A percentile compares a stretch with the other conserved stretches of the same genome.
These are phyloP conservation scores for Phyto melanocephala DNA, from an alignment of 2,888 invertebrate species.

Conservation along the genomic window DNA sequence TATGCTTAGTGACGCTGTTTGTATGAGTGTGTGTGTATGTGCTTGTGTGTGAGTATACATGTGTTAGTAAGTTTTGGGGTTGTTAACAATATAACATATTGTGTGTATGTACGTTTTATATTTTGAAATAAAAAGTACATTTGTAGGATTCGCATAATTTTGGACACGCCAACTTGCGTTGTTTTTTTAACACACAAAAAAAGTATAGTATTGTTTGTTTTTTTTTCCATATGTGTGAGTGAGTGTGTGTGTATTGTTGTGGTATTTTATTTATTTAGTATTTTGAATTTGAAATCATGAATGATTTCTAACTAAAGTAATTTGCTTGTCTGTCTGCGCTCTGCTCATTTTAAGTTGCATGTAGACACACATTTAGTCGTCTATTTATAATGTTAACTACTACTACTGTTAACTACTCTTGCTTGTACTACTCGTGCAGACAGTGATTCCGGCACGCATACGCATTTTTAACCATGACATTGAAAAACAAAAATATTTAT, in stretches of 20 bases:
- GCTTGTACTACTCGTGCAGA: conserved; percentile 18
- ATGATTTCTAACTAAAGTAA: conserved; percentile 46
- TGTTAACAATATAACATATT: conserved; percentile 24
- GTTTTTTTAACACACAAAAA: conserved; percentile 29
- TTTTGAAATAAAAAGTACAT: conserved; percentile 12
- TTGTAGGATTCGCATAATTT: conserved; percentile 63
- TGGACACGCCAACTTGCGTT: conserved; percentile 65
- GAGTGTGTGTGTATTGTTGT: neutral
- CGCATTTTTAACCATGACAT: conserved; percentile 65
- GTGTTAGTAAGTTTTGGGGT: conserved; percentile 36
- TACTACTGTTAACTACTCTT: conserved; percentile 32
- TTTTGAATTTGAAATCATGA: conserved; percentile 64
- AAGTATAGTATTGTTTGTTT: conserved; percentile 43
- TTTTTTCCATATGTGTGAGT: neutral
- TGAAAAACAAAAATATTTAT: conserved; percentile 40
- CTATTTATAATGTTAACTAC: neutral
- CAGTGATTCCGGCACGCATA: conserved; percentile 62
- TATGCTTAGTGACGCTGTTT: conserved; percentile 25
- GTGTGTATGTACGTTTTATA: no score
- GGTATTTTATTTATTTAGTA: conserved; percentile 20
- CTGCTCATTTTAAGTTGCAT: conserved; percentile 48
- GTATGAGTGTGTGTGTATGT: no score
- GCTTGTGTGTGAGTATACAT: no score
- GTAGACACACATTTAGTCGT: conserved; percentile 56
- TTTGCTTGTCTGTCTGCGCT: neutral